These are phyloP conservation scores for Ispidina picta DNA, from an alignment of 2,797 vertebrate genomes.

Conservation along the genomic window DNA sequence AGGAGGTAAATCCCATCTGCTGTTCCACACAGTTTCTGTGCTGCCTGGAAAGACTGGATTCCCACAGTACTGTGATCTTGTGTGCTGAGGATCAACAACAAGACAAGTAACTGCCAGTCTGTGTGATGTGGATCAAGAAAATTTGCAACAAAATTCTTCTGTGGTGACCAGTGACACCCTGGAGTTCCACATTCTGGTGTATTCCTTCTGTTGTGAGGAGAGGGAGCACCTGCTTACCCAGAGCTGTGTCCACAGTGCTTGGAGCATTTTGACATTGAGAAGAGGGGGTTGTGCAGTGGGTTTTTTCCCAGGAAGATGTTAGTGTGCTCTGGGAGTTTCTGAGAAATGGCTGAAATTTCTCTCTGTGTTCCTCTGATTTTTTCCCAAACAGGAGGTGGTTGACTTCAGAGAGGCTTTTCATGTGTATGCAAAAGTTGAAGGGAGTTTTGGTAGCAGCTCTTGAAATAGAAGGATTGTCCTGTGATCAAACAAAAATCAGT, in stretches of 20 bases:
- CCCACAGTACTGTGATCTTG: background rate
- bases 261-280: background rate
- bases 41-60: background rate
- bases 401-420: background rate
- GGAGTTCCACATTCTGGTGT: fast-evolving
- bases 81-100: background rate
- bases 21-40: background rate
- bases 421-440: background rate
- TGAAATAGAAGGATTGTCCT: background rate
- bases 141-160: background rate
- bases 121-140: background rate
- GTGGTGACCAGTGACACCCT: fast-evolving
- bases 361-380: background rate
- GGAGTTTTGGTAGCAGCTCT: background rate
- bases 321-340: background rate
- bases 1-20: background rate
- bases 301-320: background rate
- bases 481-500: background rate
- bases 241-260: background rate
- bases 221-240: background rate
- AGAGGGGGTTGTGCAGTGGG: background rate
- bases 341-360: background rate
- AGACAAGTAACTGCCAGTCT: background rate
- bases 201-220: background rate
- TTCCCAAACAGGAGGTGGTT: background rate